Evolutionary conservation across 1,140 invertebrate genomes (phyloP), one percentile per base, ranked within the genome.

Genomic region (Conus ventricosus): DNA sequence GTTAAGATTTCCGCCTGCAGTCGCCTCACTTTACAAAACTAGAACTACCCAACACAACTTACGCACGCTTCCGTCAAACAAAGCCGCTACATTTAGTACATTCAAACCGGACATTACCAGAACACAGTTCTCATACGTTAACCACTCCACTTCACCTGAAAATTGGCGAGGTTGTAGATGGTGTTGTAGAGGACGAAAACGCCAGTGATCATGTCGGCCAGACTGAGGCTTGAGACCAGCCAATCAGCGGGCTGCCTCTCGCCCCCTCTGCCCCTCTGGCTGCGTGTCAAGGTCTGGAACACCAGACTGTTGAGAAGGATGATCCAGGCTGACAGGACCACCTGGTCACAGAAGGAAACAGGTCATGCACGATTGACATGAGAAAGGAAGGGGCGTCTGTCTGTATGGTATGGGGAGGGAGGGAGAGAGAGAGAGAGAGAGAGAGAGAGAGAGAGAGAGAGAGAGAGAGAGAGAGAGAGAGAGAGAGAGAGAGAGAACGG

Each of bases 141-240:
- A 39, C 39, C 39, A 39, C 39, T 39, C 39, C 39, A 39, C 39
- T 39, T 39, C 57, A 88, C 57, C 84, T 90, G 89, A 75, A 80
- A 90, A 76, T 90, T 88, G 63, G 60, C 71, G 8, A 90, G 17
- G 87, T 88, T 89, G 88, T 90, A 90, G 8, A 60, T 54, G n/a
- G 80, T 87, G 57, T 86, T 84, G 71, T 89, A 81, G 17, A 88
- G 25, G 20, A 90, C 76, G 55, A 82, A 88, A 15, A 90, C 5
- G 23, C 90, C 90, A 51, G 75, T 87, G 27, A 90, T 8, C 10
- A 88, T 4, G 85, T 90, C 88, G 10, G 90, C 86, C 75, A 86
- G 5, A 51, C 88, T 83, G 20, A 90, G 84, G 53, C 88, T 90
- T 78, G 71, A 25, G n/a, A 88, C 63, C 57, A 88, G 51, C 71